Evolutionary conservation across 64 coral and sea anemone genomes (phyloP).

Genomic region (Montipora foliosa): DNA sequence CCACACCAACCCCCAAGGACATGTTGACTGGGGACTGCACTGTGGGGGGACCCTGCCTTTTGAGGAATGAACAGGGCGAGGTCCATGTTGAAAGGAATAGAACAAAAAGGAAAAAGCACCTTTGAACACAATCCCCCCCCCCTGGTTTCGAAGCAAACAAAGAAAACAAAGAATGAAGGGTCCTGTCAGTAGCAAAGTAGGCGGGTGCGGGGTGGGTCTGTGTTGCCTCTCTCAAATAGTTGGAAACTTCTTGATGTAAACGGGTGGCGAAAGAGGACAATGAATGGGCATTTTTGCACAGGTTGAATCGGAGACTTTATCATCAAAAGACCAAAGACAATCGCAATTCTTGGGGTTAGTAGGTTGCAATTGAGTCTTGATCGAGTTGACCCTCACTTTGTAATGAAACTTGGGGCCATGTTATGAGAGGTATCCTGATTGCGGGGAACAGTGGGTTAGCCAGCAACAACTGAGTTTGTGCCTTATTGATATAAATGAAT

Average conservation of each 20-base stretch:
- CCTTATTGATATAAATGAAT: too few species aligned
- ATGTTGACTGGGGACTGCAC: background rate
- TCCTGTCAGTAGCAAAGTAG: background rate
- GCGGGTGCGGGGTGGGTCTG: background rate
- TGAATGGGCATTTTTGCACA: background rate
- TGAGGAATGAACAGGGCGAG: background rate
- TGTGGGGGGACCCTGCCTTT: background rate
- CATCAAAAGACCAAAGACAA: background rate
- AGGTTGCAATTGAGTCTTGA: background rate
- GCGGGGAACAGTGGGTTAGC: too few species aligned
- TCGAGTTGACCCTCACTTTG: too few species aligned
- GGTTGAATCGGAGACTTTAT: background rate
- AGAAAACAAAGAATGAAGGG: background rate
- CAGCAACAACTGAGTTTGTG: too few species aligned
- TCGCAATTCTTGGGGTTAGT: background rate
- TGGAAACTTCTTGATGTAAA: background rate
- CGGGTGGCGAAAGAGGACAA: background rate
- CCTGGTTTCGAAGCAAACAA: background rate
- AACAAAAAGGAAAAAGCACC: background rate
- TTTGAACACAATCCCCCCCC: too few species aligned
- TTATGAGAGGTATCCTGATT: too few species aligned
- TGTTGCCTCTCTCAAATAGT: background rate
- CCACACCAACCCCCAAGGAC: background rate
- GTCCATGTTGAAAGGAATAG: background rate
- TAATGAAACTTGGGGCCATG: too few species aligned